Conservation (phyloP, 2,113 vertebrate genomes). For the Telmatochromis sp. region DNA sequence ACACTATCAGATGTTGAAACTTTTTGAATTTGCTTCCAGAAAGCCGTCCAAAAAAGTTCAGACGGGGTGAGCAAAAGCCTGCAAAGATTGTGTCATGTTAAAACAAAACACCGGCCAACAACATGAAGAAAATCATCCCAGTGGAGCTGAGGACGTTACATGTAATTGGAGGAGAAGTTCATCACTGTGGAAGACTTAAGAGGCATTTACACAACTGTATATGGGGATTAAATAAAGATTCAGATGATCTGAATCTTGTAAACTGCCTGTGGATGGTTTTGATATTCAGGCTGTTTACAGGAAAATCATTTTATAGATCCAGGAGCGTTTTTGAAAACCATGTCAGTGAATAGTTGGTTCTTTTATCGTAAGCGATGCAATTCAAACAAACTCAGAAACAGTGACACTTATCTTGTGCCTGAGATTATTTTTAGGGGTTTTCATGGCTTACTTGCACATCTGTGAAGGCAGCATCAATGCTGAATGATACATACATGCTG, state of each 20-base stretch:
- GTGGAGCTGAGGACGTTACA: not conserved
- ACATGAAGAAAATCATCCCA: not conserved
- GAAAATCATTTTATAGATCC: not conserved
- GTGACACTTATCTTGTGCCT: not conserved
- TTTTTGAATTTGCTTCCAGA: not conserved
- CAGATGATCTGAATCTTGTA: not conserved
- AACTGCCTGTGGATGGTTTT: not conserved
- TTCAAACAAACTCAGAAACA: not conserved
- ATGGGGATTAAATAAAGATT: not conserved
- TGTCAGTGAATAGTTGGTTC: not conserved
- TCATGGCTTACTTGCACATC: accelerated
- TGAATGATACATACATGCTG: not conserved
- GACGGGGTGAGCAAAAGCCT: accelerated
- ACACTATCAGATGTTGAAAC: not conserved
- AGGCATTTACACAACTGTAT: accelerated
- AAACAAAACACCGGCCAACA: not conserved
- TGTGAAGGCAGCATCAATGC: not conserved
- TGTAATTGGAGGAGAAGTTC: not conserved
- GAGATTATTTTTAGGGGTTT: not conserved
- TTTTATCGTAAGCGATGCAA: not conserved
- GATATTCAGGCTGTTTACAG: not conserved
- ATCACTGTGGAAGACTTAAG: not conserved
- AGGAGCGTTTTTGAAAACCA: accelerated
- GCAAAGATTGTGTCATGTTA: not conserved
- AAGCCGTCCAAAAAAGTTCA: not conserved